Evolutionary conservation across 2,888 invertebrate species (phyloP).

Genomic region (Pyrocoelia pectoralis): DNA sequence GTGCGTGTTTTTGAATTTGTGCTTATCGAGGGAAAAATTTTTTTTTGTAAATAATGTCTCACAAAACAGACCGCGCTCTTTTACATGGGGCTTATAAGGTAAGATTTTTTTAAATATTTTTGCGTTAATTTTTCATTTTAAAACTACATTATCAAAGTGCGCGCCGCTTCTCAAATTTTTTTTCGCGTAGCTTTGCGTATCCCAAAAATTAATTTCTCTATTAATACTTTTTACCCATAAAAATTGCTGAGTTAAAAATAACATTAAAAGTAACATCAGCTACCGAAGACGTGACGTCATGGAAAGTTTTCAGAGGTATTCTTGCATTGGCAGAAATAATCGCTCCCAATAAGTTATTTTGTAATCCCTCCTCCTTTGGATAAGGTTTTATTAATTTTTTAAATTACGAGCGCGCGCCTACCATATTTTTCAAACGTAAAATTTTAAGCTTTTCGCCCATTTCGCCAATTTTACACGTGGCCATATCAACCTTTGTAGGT

Average conservation of each 20-base stretch:
- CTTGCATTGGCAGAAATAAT: slow-evolving; percentile 2
- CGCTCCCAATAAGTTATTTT: neutral
- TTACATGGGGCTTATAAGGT: slow-evolving; percentile 52
- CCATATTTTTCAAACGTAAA: too few species aligned
- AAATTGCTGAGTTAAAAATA: slow-evolving; percentile 14
- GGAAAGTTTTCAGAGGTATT: slow-evolving; percentile 26
- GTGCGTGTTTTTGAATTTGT: slow-evolving; percentile 24
- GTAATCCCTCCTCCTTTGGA: neutral
- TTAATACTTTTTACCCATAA: slow-evolving; percentile 4
- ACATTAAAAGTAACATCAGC: slow-evolving; percentile 6
- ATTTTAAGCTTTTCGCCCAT: too few species aligned
- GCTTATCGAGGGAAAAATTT: slow-evolving; percentile 8
- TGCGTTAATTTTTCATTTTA: slow-evolving; percentile 22
- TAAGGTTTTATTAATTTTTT: neutral
- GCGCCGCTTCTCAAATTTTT: slow-evolving; percentile 41
- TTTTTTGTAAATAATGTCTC: slow-evolving; percentile 40
- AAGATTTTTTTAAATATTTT: slow-evolving; percentile 35
- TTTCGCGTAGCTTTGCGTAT: slow-evolving; percentile 28
- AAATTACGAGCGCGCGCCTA: neutral
- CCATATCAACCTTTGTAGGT: too few species aligned
- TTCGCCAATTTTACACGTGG: too few species aligned
- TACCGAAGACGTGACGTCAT: slow-evolving; percentile 31
- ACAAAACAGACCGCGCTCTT: slow-evolving; percentile 46
- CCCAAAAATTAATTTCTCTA: neutral
- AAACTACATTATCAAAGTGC: neutral